These are phyloP conservation scores for Meles meles DNA, from an alignment of 2,113 vertebrate species.

Conservation along the genomic window DNA sequence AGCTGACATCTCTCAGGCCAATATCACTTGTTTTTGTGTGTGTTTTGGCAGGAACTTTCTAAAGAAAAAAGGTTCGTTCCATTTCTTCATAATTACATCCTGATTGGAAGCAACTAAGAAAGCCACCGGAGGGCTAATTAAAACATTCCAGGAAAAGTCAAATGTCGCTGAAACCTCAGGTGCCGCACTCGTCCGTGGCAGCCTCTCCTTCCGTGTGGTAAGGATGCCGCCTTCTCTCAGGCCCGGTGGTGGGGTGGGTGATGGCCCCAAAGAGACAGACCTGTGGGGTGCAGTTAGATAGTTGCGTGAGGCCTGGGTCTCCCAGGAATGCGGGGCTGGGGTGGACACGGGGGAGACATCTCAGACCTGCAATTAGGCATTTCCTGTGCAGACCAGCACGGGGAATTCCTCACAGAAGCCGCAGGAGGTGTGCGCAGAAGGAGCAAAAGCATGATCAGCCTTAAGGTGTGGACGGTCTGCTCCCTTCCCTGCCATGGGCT, in stretches of 20 bases:
- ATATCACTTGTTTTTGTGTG: background rate
- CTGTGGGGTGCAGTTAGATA: background rate
- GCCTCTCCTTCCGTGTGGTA: background rate
- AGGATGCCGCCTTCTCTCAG: background rate
- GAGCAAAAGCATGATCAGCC: background rate
- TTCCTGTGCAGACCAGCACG: background rate
- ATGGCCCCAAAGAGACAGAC: background rate
- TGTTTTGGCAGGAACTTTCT: background rate
- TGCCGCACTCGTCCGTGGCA: accelerated
- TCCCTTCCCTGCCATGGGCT: background rate
- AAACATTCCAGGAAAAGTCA: background rate
- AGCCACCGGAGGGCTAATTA: background rate
- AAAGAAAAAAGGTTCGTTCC: background rate
- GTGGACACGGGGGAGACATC: background rate
- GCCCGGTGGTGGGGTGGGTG: background rate
- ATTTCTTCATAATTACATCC: background rate
- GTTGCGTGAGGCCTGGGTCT: background rate
- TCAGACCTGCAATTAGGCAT: background rate
- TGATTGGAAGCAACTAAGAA: background rate
- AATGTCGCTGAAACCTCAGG: background rate
- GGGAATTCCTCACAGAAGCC: background rate
- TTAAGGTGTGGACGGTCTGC: background rate
- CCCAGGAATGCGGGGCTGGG: accelerated
- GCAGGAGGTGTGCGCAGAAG: accelerated
- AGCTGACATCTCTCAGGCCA: background rate